Evolutionary conservation across 2,797 vertebrate species (phyloP), one percentile per base, ranked within the genome.

Genomic region (Siniperca undulata): DNA sequence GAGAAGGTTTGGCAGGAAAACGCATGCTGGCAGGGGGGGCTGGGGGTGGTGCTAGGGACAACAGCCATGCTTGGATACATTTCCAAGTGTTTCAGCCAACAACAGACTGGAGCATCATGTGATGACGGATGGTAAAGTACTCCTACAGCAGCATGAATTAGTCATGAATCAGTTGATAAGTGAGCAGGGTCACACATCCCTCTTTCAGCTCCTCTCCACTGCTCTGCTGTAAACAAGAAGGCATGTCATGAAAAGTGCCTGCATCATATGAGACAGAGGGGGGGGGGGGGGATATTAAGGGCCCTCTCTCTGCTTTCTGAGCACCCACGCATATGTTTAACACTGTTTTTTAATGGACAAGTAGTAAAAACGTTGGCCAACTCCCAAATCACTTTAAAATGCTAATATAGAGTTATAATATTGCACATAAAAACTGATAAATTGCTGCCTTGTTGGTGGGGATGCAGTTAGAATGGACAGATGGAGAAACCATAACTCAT

Each of bases 121-220:
- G 91, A 86, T 53, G 85, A 79, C 1, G 71, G 67, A 76, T 73
- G 87, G 84, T 65, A 72, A 86, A 76, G 66, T 20, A 77, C 91
- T 92, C 91, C 91, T 77, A 90, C 93, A 42, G 86, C 79, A 66
- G 52, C 83, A 92, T 93, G 93, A 91, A 94, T 94, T 83, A 92
- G 81, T 89, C 93, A 94, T 93, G 91, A 93, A 86, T 73, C 82
- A 48, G 77, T 59, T 81, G 80, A 86, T 50, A 59, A 74, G 80
- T 50, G 56, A 83, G 79, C 66, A 53, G 61, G 78, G 75, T 76
- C 85, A 91, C 83, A 88, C 67, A 86, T 82, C 70, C 80, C 60
- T 84, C 91, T 88, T 88, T 90, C 87, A 86, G 88, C 71, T 85
- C 58, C 44, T 68, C 72, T 38, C 17, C 22, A 20, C 53, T 5